Conservation (phyloP, 2,797 vertebrate genomes). For the Mastacembelus armatus region DNA sequence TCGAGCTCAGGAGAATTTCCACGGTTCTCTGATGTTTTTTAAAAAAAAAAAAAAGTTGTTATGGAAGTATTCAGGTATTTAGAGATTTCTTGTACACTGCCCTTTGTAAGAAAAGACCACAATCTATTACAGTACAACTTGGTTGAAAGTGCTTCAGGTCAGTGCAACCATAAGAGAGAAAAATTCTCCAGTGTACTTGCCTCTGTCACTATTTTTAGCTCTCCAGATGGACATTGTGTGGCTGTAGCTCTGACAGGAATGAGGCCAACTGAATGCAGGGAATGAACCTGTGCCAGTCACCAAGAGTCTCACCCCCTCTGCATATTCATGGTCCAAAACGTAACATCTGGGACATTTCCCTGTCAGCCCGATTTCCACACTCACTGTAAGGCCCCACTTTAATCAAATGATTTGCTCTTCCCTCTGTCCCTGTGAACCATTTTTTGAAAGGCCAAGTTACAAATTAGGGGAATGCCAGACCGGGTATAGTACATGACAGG, state of each 20-base stretch:
- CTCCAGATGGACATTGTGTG: conserved; percentile 60
- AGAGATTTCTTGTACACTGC: background rate
- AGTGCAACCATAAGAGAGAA: conserved; percentile 54
- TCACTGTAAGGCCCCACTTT: conserved; percentile 54
- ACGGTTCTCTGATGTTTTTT: conserved; percentile 23
- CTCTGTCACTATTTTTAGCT: conserved; percentile 71
- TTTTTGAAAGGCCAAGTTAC: conserved; percentile 69
- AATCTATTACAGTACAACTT: conserved; percentile 23
- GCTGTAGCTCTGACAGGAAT: conserved; percentile 66
- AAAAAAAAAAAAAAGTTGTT: too few species aligned
- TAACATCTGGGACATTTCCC: conserved; percentile 72
- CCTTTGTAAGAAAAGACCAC: conserved; percentile 1
- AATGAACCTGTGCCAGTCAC: conserved; percentile 60
- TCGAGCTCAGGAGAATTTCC: conserved; percentile 27
- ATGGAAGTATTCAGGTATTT: background rate
- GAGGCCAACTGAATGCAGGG: conserved; percentile 68
- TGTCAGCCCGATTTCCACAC: conserved; percentile 66
- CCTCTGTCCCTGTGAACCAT: conserved; percentile 44
- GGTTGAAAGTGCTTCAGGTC: conserved; percentile 44
- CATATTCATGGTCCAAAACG: conserved; percentile 71
- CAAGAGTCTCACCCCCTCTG: conserved; percentile 44
- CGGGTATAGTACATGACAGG: conserved; percentile 39
- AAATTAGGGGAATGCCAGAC: conserved; percentile 59
- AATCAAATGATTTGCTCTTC: conserved; percentile 70
- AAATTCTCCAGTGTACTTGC: conserved; percentile 48